Base-by-base conservation (phyloP, 2,797 vertebrate species). In the Clarias platycephalus region DNA sequence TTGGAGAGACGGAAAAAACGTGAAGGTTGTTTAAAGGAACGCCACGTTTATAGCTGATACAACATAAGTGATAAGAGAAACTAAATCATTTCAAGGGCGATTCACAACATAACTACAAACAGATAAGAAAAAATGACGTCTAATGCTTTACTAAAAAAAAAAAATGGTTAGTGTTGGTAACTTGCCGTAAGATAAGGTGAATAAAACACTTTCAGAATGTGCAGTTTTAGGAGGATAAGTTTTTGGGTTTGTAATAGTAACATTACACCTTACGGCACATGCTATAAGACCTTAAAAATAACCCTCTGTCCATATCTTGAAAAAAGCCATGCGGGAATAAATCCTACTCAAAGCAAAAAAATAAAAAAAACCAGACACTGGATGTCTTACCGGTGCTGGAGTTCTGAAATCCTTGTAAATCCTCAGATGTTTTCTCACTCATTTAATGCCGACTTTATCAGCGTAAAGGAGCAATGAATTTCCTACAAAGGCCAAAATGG, bases 381-480 rank as follows among this genome's bases (percentile, higher is more conserved):
- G 20, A 67, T 58, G 75, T n/a, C 91, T 93, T 90, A 92, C 92
- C 84, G 84, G 87, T 84, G 87, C 71, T 89, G 88, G 84, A 88
- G 82, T 81, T 62, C 84, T 80, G 71, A 90, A 88, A 90, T 86
- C 83, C 88, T 87, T 87, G 82, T 87, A 86, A 81, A 79, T 84
- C 71, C 82, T 80, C 55, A 60, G 85, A 80, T 88, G 85, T 49
- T 64, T 86, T 82, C 86, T 92, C 90, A 91, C 85, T 92, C 92
- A 92, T 92, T 86, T 88, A 92, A 86, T 84, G 62, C 87, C 86
- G 80, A 90, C 86, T 44, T 89, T 84, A 63, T 80, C 76, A 83
- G 91, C 89, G 83, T 91, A 12, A 49, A 87, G 90, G 89, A 79
- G 85, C 82, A 71, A 87, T 83, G 85, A 89, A 79, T 28, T 88